Evolutionary conservation across 1,140 invertebrate species (phyloP), one percentile per base, ranked within the genome.

Genomic region (Lasioglossum baleicum): DNA sequence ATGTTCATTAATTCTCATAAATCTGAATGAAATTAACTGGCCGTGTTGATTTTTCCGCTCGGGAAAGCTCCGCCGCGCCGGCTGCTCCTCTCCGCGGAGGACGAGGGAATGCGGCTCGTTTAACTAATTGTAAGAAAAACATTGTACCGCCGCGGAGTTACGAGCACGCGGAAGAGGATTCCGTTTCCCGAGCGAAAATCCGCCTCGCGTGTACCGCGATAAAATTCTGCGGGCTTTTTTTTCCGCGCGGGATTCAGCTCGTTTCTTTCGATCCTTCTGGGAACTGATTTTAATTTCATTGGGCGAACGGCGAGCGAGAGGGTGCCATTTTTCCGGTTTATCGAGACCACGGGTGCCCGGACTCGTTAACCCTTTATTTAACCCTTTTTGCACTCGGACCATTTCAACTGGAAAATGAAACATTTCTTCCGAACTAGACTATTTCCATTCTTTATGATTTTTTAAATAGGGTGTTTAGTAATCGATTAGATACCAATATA

Each of bases 1-100:
- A 71, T 81, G 84, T 89, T 87, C 87, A 80, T 88, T 87, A 87
- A 88, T 88, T 90, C 83, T 83, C 80, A 84, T 89, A 90, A 90
- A 90, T 89, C 84, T 83, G 87, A 88, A 88, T 88, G 83, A 88
- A 88, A 88, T 88, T 88, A 88, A 88, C 84, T 74, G 80, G 72
- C 82, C 87, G 82, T 88, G 87, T 88, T 88, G 87, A 88, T 88
- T 88, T 88, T 88, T 88, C 87, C 87, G 87, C 87, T 84, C 66
- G 83, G 75, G 60, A 72, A 81, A 79, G 66, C 53, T 22, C 67
- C 42, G 81, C 67, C 78, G 75, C 42, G 81, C 70, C 78, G 75
- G 74, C 81, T 73, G 63, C 64, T 66, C 48, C 51, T 64, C 67
- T n/a, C 56, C 56, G 84, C 4, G 2, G 20, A 7, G 15, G 48